These are phyloP conservation scores for Lutjanus erythropterus DNA, from an alignment of 2,113 vertebrate species.

Conservation along the genomic window DNA sequence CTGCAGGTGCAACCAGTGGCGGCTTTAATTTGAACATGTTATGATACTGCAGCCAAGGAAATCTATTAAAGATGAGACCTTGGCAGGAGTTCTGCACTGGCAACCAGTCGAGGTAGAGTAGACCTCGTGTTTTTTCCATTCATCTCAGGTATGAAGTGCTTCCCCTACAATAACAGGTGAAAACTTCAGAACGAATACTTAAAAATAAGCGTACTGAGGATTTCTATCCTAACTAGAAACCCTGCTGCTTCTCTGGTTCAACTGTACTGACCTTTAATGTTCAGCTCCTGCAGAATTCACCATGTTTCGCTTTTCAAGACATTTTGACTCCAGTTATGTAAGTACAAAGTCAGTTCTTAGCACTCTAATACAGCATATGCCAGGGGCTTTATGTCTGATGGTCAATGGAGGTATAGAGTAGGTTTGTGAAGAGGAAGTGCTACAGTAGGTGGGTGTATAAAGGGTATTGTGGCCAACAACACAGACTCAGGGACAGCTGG, in stretches of 20 bases:
- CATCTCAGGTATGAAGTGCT: neutral
- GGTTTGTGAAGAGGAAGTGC: constrained; percentile 8
- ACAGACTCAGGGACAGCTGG: constrained; percentile 62
- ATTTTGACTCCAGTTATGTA: constrained; percentile 26
- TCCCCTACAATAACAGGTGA: neutral
- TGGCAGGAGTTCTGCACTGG: constrained; percentile 61
- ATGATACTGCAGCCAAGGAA: constrained; percentile 43
- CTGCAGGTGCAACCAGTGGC: constrained; percentile 40
- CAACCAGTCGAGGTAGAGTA: constrained; percentile 23
- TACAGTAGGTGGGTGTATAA: neutral
- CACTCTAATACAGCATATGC: neutral
- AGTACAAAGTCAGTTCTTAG: constrained; percentile 5
- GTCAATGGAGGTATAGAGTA: neutral
- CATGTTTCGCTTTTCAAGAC: constrained; percentile 10
- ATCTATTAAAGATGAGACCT: constrained; percentile 78
- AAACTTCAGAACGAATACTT: constrained; percentile 6
- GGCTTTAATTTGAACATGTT: constrained; percentile 75
- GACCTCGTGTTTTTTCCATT: constrained; percentile 25
- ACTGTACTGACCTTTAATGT: constrained; percentile 8
- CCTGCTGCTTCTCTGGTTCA: neutral
- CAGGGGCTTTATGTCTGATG: neutral
- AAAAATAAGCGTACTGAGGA: constrained; percentile 11
- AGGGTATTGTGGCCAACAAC: neutral
- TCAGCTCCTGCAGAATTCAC: constrained; percentile 9
- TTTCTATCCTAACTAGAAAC: neutral